Evolutionary conservation across 2,888 invertebrate species (phyloP), one percentile per base, ranked within the genome.

Genomic region (Meta bourneti): DNA sequence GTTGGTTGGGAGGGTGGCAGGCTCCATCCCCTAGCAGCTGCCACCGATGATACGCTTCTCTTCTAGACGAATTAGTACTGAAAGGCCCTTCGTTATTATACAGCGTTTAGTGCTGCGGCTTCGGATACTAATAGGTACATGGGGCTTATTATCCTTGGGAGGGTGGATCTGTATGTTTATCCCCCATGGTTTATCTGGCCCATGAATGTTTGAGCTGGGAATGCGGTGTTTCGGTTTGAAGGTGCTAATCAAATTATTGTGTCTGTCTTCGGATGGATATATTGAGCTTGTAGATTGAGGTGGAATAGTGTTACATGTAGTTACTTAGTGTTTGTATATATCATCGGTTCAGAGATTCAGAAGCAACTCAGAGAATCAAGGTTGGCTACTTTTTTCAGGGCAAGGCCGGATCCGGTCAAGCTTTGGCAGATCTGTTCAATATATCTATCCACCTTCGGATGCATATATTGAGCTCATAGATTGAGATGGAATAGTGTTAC

Each of bases 91-190:
- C 49, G 88, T 88, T 88, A 88, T 88, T 88, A 88, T 74, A 81
- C 72, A 78, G 88, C 88, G 80, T 88, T 88, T 88, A 88, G 88
- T 72, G 51, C 80, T 75, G 75, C 51, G 84, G 84, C 84, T 84
- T 84, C 52, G 61, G 79, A 19, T 51, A 48, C 79, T 88, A 79
- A 88, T 88, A 81, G 88, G 88, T 49, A 88, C 72, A 81, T 19
- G 54, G 80, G 74, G 88, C 48, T 87, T 87, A 87, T 80, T 74
- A 81, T 74, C n/a, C 71, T 20, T 13, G 13, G 84, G 16, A 61
- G 13, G 61, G 13, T 9, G 61, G 61, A 13, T 13, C 61, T 13
- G 61, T 13, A 61, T 1, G 61, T 11, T 11, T 61, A 13, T 61
- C 61, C 52, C 79, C 48, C 34, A 11, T 20, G 74, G 6, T 34